A percentile compares a stretch with the other conserved stretches of the same genome.
Conservation (phyloP, 2,113 vertebrate genomes). For the Phalacrocorax carbo region DNA sequence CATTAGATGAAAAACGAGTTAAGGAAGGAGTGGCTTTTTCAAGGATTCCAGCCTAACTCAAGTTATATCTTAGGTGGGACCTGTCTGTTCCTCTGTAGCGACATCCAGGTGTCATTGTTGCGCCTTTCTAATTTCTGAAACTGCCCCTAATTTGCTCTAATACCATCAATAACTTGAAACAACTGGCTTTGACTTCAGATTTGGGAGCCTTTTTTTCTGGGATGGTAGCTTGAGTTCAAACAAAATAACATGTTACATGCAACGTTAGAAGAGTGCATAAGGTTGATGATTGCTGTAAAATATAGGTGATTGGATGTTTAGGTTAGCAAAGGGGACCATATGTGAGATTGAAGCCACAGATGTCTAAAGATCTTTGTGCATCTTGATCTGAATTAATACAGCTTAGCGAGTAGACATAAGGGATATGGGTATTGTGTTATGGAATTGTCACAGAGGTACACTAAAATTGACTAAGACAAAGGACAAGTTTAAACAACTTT, state of each 20-base stretch:
- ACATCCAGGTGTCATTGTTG: background rate
- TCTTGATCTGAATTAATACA: background rate
- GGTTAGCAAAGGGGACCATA: background rate
- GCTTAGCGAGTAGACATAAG: background rate
- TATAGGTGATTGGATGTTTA: background rate
- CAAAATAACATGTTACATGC: background rate
- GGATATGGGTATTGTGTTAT: background rate
- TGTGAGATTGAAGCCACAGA: background rate
- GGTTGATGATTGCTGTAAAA: background rate
- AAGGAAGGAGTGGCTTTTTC: background rate
- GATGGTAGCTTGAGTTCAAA: background rate
- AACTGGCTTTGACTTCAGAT: background rate
- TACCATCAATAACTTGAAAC: background rate
- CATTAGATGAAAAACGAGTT: background rate
- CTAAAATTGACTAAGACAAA: too few species aligned
- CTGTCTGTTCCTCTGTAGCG: background rate
- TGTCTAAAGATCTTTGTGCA: background rate
- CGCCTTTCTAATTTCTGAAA: background rate
- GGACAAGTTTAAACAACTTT: too few species aligned
- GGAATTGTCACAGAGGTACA: background rate
- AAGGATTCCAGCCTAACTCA: background rate
- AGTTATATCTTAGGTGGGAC: background rate
- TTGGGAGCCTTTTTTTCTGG: background rate
- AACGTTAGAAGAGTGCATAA: background rate
- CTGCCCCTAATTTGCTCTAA: background rate